phyloP scores from a whole-genome alignment of 2,797 vertebrate genomes.

The Distichodus sexfasciatus region DNA sequence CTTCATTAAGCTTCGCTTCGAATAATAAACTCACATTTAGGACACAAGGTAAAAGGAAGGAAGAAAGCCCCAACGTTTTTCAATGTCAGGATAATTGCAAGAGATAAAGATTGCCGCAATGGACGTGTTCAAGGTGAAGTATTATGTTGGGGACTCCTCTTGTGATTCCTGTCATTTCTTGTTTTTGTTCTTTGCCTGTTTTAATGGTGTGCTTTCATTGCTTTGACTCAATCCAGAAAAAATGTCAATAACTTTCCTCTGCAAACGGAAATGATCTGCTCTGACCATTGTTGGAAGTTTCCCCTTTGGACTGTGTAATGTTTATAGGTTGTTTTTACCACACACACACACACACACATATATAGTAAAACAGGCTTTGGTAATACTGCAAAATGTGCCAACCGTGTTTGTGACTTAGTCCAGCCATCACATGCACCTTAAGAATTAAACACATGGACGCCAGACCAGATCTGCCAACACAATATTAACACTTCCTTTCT shows the following conservation, averaged over 20 bases:
- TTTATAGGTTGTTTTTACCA: not conserved
- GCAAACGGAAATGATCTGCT: not conserved
- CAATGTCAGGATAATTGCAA: not conserved
- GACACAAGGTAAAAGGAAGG: not conserved
- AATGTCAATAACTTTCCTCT: not conserved
- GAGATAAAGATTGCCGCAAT: not conserved
- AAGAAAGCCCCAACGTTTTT: not conserved
- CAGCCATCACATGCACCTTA: not conserved
- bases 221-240: not conserved
- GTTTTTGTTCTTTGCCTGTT: not conserved
- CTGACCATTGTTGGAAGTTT: constrained; percentile 2
- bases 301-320: not conserved
- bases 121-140: not conserved
- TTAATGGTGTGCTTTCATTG: not conserved
- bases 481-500: not conserved
- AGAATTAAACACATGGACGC: not conserved
- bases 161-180: not conserved
- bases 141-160: not conserved
- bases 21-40: constrained; percentile 18
- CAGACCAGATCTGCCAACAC: not conserved
- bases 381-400: not conserved
- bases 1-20: constrained; percentile 28
- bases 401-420: not conserved
- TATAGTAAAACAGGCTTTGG: not conserved
- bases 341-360: not conserved